Conservation (phyloP, 64 coral and sea anemone species). For the Stichodactyla helianthus region DNA sequence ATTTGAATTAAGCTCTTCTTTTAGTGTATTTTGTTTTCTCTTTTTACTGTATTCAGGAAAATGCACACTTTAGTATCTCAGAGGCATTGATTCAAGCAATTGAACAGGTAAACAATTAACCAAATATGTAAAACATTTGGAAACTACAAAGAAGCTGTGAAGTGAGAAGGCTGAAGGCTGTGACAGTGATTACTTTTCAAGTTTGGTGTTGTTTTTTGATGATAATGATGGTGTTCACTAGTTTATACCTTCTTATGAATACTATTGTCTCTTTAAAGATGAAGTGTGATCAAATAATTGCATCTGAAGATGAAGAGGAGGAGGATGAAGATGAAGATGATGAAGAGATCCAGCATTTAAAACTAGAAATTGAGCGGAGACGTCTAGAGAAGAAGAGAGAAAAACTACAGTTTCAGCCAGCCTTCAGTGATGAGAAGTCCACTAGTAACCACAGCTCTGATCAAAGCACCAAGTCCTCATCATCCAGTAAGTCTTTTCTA, state of each 20-base stretch:
- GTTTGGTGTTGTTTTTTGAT: neutral
- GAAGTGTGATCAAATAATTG: constrained; percentile 72
- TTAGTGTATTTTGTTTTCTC: neutral
- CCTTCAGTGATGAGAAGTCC: constrained; percentile 72
- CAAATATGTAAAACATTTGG: too few relatives aligned
- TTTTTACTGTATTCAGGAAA: constrained; percentile 64
- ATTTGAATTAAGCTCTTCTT: neutral
- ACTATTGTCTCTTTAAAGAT: constrained; percentile 50
- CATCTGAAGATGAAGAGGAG: constrained; percentile 74
- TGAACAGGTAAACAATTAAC: constrained; percentile 69
- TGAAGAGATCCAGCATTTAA: constrained; percentile 76
- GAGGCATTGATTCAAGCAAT: constrained; percentile 96
- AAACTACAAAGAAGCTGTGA: too few relatives aligned
- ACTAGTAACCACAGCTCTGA: constrained; percentile 42
- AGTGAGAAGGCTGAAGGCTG: too few relatives aligned
- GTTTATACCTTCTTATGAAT: constrained; percentile 2
- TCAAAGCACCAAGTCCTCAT: constrained; percentile 35
- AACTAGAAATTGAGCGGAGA: constrained; percentile 73
- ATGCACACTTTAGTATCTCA: constrained; percentile 99
- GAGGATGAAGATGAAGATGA: constrained; percentile 55
- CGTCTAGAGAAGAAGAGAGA: constrained; percentile 70
- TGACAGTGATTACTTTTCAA: too few relatives aligned
- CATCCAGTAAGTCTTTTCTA: constrained; percentile 41
- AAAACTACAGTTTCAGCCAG: constrained; percentile 33
- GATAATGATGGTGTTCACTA: neutral